A percentile compares a stretch with the other conserved stretches of the same genome.
These are phyloP conservation scores for Aplochiton taeniatus DNA, from an alignment of 2,797 vertebrate species.

Conservation along the genomic window DNA sequence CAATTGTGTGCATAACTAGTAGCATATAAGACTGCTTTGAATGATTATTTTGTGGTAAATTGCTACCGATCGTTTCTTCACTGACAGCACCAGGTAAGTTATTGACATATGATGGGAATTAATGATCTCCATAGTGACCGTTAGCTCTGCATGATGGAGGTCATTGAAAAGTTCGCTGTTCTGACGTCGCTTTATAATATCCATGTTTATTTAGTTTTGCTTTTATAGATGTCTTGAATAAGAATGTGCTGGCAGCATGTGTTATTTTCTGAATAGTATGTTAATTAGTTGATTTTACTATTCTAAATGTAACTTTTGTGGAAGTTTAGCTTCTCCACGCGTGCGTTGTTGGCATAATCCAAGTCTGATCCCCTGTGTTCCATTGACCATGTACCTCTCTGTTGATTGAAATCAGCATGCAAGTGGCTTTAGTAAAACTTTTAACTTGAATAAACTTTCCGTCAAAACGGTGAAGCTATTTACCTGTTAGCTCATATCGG, in stretches of 20 bases:
- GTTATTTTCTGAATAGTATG: conserved; percentile 14
- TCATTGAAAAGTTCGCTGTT: conserved; percentile 34
- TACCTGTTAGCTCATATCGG: too few species aligned
- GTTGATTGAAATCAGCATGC: too few species aligned
- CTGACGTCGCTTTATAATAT: not conserved
- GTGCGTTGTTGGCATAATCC: too few species aligned
- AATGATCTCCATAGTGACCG: conserved; percentile 11
- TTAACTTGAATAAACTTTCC: too few species aligned
- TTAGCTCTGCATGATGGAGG: conserved; percentile 23
- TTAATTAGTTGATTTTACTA: not conserved
- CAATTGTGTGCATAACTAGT: conserved; percentile 45
- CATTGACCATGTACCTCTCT: too few species aligned
- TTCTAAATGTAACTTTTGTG: conserved; percentile 12
- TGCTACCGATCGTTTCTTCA: conserved; percentile 38
- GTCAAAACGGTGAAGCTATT: too few species aligned
- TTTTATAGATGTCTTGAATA: not conserved
- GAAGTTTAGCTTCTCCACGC: conserved; percentile 17
- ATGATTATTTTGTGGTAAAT: conserved; percentile 42
- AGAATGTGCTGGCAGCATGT: conserved; percentile 17
- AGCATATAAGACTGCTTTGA: conserved; percentile 31
- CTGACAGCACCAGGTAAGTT: conserved; percentile 61
- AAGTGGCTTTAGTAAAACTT: too few species aligned
- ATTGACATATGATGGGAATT: not conserved
- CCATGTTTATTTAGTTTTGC: not conserved
- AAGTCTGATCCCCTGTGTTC: too few species aligned